Base-by-base conservation (phyloP, 35 echinoderm and acorn worm genomes). In the Holothuria glaberrima region DNA sequence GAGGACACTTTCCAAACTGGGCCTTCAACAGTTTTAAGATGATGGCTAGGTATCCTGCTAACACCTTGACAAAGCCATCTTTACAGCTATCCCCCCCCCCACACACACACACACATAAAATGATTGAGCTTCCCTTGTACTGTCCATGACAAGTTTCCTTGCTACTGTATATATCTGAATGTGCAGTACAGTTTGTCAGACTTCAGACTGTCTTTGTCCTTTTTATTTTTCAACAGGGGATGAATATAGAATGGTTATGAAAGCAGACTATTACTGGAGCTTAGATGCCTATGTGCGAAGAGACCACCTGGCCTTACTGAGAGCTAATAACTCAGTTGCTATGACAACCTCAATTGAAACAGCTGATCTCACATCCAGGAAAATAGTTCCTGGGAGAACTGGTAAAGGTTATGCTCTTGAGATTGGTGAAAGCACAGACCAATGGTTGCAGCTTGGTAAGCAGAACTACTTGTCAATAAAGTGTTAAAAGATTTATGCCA, bases 401-500 rank as follows among this genome's bases (percentile, higher is more conserved):
- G 75, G 75, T 5, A 98, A 98, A 71, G 95, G 92, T 69, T 83
- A 24, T 18, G 93, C 90, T 31, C 28, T 98, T 2, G 82, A 87
- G 20, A 86, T 98, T 71, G 80, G 94, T 32, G 92, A 90, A 6
- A 59, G 27, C 9, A 25, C 59, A 12, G 80, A 92, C 22, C 78
- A 73, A 6, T 98, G 96, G 96, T 44, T 98, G 3, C 70, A 60
- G 20, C 76, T 94, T n/a, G 90, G 96, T 98, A 82, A 88, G 91
- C 54, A 78, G 13, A 54, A 54, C 1, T 1, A 54, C 50, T 14
- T 54, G 16, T 9, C 16, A 5, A 9, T 54, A 46, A 46, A 46
- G 44, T 5, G 4, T 46, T 46, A n/a, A n/a, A n/a, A n/a, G n/a
- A n/a, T 46, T 46, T 46, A 5, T 46, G 4, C 10, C 4, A 46